Evolutionary conservation across 2,888 invertebrate species (phyloP).

Genomic region (Dryadula phaetusa): DNA sequence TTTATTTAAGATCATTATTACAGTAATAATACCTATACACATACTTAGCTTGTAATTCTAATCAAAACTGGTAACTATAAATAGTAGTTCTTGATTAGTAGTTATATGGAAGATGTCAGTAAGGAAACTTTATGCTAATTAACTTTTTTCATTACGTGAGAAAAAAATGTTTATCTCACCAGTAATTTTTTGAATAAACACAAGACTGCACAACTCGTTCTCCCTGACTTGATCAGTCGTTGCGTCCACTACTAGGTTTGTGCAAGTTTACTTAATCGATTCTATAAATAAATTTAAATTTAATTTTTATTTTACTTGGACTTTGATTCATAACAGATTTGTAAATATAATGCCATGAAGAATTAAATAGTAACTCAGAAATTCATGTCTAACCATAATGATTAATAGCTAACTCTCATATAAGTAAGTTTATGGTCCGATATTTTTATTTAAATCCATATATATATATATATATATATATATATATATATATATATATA

Average conservation of each 20-base stretch:
- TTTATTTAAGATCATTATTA: constrained; percentile 1
- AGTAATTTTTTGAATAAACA: constrained; percentile 40
- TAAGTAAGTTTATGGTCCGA: too few relatives aligned
- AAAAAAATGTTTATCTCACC: constrained; percentile 38
- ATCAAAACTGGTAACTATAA: constrained; percentile 17
- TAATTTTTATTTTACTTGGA: not conserved
- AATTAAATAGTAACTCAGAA: too few relatives aligned
- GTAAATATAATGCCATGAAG: too few relatives aligned
- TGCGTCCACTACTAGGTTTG: constrained; percentile 29
- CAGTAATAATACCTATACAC: not conserved
- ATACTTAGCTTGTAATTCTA: constrained; percentile 5
- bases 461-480: too few relatives aligned
- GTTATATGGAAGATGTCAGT: constrained; percentile 25
- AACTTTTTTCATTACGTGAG: constrained; percentile 31
- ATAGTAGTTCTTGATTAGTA: constrained; percentile 16
- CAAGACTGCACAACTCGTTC: constrained; percentile 39
- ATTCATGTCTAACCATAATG: too few relatives aligned
- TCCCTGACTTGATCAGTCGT: constrained; percentile 40
- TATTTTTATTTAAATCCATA: too few relatives aligned
- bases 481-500: too few relatives aligned
- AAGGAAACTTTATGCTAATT: constrained; percentile 26
- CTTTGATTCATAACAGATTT: not conserved
- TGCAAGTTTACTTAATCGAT: constrained; percentile 21
- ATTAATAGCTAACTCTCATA: too few relatives aligned
- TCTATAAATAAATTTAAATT: constrained; percentile 15